Evolutionary conservation across 2,888 invertebrate genomes (phyloP).

Genomic region (Limnephilus lunatus): DNA sequence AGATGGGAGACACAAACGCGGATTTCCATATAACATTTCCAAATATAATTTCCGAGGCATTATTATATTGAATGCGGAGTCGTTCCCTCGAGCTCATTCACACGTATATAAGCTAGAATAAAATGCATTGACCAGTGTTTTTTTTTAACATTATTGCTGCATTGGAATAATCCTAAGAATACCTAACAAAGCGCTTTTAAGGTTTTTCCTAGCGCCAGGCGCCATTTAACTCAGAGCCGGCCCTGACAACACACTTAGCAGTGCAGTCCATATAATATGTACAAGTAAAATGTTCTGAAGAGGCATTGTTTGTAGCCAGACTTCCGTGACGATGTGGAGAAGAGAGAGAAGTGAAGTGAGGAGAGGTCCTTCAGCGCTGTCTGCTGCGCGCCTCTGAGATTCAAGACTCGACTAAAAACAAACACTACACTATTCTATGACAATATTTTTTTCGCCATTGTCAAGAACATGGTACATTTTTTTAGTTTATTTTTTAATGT

Average conservation of each 20-base stretch:
- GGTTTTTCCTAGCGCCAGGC: too few relatives aligned
- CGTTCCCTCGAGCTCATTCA: too few relatives aligned
- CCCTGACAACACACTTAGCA: background rate
- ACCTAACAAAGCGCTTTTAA: too few relatives aligned
- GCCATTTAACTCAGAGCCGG: too few relatives aligned
- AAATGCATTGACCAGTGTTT: too few relatives aligned
- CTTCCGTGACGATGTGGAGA: slow-evolving; percentile 37
- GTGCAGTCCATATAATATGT: background rate
- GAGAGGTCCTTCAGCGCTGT: slow-evolving; percentile 17
- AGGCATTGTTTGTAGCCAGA: slow-evolving; percentile 40
- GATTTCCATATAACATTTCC: too few relatives aligned
- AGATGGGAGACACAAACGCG: too few relatives aligned
- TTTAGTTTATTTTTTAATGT: background rate
- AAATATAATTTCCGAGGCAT: too few relatives aligned
- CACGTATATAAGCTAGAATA: too few relatives aligned
- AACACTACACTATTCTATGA: slow-evolving; percentile 31
- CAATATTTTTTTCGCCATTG: background rate
- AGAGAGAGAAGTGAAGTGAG: slow-evolving; percentile 2
- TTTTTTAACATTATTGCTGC: too few relatives aligned
- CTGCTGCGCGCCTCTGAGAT: slow-evolving; percentile 27
- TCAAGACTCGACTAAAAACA: slow-evolving; percentile 41
- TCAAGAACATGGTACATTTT: background rate
- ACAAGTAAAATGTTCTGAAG: slow-evolving; percentile 10
- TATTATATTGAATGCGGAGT: too few relatives aligned
- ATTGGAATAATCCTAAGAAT: too few relatives aligned